Base-by-base conservation (phyloP, 2,797 vertebrate species). In the Typhlichthys eigenmanni region DNA sequence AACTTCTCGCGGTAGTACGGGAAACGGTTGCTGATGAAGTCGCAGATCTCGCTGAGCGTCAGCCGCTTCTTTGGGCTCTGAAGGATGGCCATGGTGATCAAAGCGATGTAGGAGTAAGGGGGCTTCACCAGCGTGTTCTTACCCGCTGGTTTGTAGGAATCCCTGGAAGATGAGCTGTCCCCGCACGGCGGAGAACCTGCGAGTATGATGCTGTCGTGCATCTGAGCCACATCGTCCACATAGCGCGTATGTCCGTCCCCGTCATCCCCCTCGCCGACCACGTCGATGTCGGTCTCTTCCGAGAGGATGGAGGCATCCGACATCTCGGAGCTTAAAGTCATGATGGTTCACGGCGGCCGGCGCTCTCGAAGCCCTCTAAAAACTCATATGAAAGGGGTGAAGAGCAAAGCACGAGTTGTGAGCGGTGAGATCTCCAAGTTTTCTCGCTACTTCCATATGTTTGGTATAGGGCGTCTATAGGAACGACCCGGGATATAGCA, bases 311-410 rank as follows among this genome's bases (percentile, higher is more conserved):
- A 95, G 88, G 95, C 95, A 89, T 96, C 95, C 91, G 95, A 96
- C 96, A 97, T 98, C 89, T 95, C 96, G 66, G 95, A 91, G 93
- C 96, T 97, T 81, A 97, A 91, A 94, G 95, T 98, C 96, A 98
- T 98, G 90, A 94, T 92, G 87, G 32, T 68, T 63, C 55, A 73
- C 78, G 64, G 75, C 78, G 73, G 81, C 64, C 84, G 75, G 58
- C 66, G 77, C 66, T 71, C 78, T 70, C 72, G 55, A 66, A 60
- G 57, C 66, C 85, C 75, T 80, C 76, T 81, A 87, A 59, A 57
- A 81, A 84, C 84, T 91, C 89, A 79, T 88, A 58, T 64, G 85
- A 87, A 73, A 75, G 71, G 68, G 80, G 68, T 60, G 72, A 69
- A 69, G 74, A 74, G 71, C 75, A 79, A 79, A 86, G 70, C 79